Base-by-base conservation (phyloP, 1,140 invertebrate genomes). In the Lasioglossum baleicum region DNA sequence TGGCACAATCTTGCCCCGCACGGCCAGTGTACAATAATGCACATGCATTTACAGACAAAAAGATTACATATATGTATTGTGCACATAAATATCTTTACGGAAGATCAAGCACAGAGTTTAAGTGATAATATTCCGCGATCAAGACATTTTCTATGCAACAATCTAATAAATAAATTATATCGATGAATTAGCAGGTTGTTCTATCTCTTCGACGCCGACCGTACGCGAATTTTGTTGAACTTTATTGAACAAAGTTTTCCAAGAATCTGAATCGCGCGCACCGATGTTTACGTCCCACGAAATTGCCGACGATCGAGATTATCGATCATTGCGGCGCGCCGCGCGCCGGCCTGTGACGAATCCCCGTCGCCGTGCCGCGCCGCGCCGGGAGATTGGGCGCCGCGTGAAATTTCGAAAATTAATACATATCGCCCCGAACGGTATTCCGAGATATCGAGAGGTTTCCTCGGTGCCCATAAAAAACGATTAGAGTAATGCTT, bases 291-390 rank as follows among this genome's bases (percentile, higher is more conserved):
- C 75, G 22, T 76, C 51, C 81, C 51, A 64, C 56, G 53, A 67
- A 11, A 80, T 80, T 75, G 63, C 61, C 66, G 69, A 42, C 66
- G 76, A 61, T 63, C 66, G 64, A 20, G 72, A 83, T 83, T 84
- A 84, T 80, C 83, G 77, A 84, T 84, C 53, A 40, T 35, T 17
- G 51, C 48, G 75, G 40, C 53, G 76, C 83, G 66, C 17, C 69
- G 40, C 53, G 76, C 83, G 66, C 17, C 69, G 58, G 66, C 56
- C 65, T 67, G 53, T 53, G 51, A 53, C 80, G 75, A 83, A 75
- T 83, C 71, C 69, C 51, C 70, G 71, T 58, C 78, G 72, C 56
- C 75, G 40, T 69, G 26, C 51, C 17, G 51, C 78, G 72, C 56
- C 75, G 40, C 77, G 26, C 51, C 17, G 51, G 13, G 13, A 48